Evolutionary conservation across 2,113 vertebrate species (phyloP).

Genomic region (Antennarius striatus): DNA sequence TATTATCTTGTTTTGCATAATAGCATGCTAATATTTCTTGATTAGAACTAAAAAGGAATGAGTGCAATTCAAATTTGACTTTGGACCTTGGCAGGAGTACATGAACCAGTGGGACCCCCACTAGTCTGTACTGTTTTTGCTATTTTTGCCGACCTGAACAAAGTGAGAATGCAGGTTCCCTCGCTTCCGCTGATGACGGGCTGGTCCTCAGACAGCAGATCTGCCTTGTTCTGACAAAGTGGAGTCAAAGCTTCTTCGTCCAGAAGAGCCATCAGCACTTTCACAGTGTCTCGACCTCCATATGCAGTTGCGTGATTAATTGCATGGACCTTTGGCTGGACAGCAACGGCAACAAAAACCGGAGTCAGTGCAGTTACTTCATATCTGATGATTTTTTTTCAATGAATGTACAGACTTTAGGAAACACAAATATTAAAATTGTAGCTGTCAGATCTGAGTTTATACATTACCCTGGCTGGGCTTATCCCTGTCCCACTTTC

Average conservation of each 20-base stretch:
- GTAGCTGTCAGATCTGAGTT: conserved; percentile 8
- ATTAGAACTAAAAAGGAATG: too few relatives aligned
- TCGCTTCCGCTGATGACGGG: conserved; percentile 61
- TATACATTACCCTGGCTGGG: conserved; percentile 87
- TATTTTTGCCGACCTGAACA: conserved; percentile 82
- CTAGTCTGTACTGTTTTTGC: not conserved
- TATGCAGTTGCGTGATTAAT: conserved; percentile 91
- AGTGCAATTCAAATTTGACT: too few relatives aligned
- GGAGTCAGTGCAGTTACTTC: conserved; percentile 1
- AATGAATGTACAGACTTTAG: conserved; percentile 16
- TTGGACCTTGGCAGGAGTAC: too few relatives aligned
- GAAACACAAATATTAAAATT: conserved; percentile 14
- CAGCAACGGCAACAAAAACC: conserved; percentile 16
- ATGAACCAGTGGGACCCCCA: too few relatives aligned
- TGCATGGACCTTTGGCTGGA: conserved; percentile 86
- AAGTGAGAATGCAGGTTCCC: conserved; percentile 74
- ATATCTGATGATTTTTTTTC: conserved; percentile 4
- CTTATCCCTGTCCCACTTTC: conserved; percentile 82
- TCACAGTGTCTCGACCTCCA: conserved; percentile 89
- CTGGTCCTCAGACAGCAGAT: conserved; percentile 84
- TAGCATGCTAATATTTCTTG: too few relatives aligned
- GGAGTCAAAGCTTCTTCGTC: conserved; percentile 85
- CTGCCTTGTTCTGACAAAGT: conserved; percentile 85
- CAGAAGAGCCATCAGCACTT: conserved; percentile 84
- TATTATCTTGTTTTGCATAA: too few relatives aligned